These are phyloP conservation scores for Ecdyonurus torrentis DNA, from an alignment of 2,888 invertebrate species.

Conservation along the genomic window DNA sequence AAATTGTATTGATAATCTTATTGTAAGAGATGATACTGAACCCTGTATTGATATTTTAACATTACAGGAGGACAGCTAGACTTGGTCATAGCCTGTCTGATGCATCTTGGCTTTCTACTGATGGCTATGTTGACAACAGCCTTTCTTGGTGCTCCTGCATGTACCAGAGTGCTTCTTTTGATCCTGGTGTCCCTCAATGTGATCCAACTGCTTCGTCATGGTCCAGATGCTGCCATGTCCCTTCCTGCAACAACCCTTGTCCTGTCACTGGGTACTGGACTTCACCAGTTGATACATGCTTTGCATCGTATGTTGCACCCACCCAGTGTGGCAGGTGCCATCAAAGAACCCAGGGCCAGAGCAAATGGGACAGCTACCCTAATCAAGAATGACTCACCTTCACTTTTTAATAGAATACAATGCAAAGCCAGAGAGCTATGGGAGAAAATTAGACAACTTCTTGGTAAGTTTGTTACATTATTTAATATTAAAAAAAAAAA, in stretches of 20 bases:
- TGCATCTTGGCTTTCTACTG: slow-evolving; percentile 12
- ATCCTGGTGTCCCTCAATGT: slow-evolving; percentile 4
- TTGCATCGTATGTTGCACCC: background rate
- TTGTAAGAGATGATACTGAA: no score
- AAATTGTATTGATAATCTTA: background rate
- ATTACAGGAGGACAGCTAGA: slow-evolving; percentile 11
- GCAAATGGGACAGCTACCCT: background rate
- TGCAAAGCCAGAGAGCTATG: background rate
- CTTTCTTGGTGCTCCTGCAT: slow-evolving; percentile 4
- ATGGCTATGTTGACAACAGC: slow-evolving; percentile 12
- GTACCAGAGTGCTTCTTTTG: slow-evolving; percentile 4
- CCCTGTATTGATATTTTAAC: background rate
- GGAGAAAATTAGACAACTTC: background rate
- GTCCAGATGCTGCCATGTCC: background rate
- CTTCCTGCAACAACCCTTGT: background rate
- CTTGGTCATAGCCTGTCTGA: slow-evolving; percentile 7
- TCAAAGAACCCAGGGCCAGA: background rate
- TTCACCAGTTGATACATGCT: background rate
- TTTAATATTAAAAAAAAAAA: no score
- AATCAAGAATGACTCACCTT: background rate
- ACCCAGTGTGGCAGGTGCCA: background rate
- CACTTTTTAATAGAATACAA: background rate
- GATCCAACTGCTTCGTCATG: background rate
- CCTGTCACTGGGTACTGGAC: background rate
- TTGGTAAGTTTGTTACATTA: no score